phyloP scores from a whole-genome alignment of 35 echinoderm and acorn worm genomes.

The Holothuria glaberrima region DNA sequence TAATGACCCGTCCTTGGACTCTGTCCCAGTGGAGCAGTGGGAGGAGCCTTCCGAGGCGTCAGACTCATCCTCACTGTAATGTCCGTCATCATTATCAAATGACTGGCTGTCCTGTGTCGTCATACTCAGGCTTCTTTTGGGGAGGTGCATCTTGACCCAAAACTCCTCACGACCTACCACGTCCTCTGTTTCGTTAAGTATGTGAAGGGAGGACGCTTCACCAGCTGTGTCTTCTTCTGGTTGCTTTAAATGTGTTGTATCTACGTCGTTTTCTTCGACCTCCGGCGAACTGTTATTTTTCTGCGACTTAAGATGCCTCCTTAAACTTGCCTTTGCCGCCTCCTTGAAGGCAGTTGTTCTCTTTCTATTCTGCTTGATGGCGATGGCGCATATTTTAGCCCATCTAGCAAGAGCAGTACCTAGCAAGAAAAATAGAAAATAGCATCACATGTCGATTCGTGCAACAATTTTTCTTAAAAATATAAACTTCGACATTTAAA shows the following conservation, averaged over 20 bases:
- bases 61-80: slow-evolving; percentile 28
- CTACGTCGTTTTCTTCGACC: neutral
- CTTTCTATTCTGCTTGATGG: slow-evolving; percentile 52
- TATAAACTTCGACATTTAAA: too few relatives aligned
- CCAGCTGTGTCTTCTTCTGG: neutral
- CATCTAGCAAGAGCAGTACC: slow-evolving; percentile 61
- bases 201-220: slow-evolving; percentile 8
- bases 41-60: slow-evolving; percentile 3
- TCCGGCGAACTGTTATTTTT: neutral
- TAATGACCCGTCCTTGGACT: slow-evolving; percentile 21
- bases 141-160: slow-evolving; percentile 55
- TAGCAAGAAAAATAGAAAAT: neutral
- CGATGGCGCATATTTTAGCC: slow-evolving; percentile 62
- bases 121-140: slow-evolving; percentile 47
- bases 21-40: neutral
- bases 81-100: slow-evolving; percentile 36
- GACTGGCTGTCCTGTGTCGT: slow-evolving; percentile 39
- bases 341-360: slow-evolving; percentile 41
- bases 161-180: slow-evolving; percentile 12
- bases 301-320: slow-evolving; percentile 51
- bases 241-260: neutral
- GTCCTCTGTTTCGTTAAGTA: slow-evolving; percentile 9
- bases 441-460: neutral
- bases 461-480: too few relatives aligned
- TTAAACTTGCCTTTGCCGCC: slow-evolving; percentile 53